Base-by-base conservation (phyloP, 1,140 invertebrate genomes). In the Platyura marginata region DNA sequence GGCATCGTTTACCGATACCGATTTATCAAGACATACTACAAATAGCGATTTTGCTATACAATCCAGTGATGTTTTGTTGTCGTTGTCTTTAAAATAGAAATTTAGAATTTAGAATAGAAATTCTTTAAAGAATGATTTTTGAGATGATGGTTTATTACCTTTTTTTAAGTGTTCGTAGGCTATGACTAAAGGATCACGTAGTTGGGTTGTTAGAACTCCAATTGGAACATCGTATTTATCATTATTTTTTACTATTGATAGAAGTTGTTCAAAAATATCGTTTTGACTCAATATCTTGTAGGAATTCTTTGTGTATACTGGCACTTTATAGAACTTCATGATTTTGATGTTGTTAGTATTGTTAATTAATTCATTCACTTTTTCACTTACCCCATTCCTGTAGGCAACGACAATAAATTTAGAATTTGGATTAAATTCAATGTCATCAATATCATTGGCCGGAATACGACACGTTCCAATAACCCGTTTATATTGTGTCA, bases 401-500 rank as follows among this genome's bases (percentile, higher is more conserved):
- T 79, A 78, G 2, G 79, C 70, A 21, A 92, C 75, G 37, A 78
- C 72, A 16, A 90, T 71, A 57, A 91, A 78, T 44, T 70, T 70
- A 3, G 77, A 75, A 15, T 69, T 59, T 13, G 69, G 62, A 57
- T 75, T 71, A 47, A 71, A 77, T 10, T 74, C 66, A 21, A 87
- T 54, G 32, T 63, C 56, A 59, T 93, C 89, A 29, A 64, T 53
- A 43, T 67, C 69, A 23, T 62, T 51, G 6, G 67, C 65, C 6
- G 89, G 90, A 45, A 84, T 74, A 41, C 89, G 69, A 62, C 83
- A 88, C 2, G 85, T 89, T 9, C 83, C 83, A 54, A 91, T 78
- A 40, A 94, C 75, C 62, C 83, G 81, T 43, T 78, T 77, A 58
- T 92, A 93, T 54, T 93, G 90, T 36, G 71, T 68, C 83, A 93